Evolutionary conservation across 1,140 invertebrate species (phyloP).

Genomic region (Monochamus saltuarius): DNA sequence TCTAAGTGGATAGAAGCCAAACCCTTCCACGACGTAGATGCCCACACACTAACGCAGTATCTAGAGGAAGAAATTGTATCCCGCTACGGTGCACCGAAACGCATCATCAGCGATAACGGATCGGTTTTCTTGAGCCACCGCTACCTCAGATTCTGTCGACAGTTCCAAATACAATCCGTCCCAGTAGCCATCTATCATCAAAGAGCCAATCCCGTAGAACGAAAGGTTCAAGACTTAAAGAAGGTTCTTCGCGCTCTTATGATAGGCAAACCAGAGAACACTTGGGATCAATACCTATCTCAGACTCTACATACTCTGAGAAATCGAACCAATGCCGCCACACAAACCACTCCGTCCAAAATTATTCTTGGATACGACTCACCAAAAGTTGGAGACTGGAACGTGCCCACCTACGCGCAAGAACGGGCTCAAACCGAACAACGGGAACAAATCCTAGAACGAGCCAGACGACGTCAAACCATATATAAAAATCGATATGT

Average conservation of each 20-base stretch:
- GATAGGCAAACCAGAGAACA: not conserved
- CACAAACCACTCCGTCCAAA: not conserved
- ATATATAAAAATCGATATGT: no score
- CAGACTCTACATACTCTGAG: not conserved
- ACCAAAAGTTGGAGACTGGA: not conserved
- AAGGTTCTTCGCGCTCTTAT: not conserved
- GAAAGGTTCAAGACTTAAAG: not conserved
- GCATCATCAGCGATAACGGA: constrained; percentile 3
- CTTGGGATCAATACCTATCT: not conserved
- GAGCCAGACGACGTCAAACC: not conserved
- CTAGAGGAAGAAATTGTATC: not conserved
- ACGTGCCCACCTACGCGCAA: not conserved
- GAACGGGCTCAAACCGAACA: not conserved
- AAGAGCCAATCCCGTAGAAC: constrained; percentile 2
- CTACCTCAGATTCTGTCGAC: not conserved
- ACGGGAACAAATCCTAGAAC: not conserved
- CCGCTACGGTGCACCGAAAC: not conserved
- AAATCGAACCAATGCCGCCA: not conserved
- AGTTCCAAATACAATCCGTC: not conserved
- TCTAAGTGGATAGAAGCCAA: constrained; percentile 12
- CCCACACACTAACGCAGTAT: not conserved
- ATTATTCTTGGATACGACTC: not conserved
- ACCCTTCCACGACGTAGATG: not conserved
- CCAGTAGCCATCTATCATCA: not conserved
- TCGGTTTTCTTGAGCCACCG: not conserved